Evolutionary conservation across 2,797 vertebrate genomes (phyloP).

Genomic region (Valencia hispanica): DNA sequence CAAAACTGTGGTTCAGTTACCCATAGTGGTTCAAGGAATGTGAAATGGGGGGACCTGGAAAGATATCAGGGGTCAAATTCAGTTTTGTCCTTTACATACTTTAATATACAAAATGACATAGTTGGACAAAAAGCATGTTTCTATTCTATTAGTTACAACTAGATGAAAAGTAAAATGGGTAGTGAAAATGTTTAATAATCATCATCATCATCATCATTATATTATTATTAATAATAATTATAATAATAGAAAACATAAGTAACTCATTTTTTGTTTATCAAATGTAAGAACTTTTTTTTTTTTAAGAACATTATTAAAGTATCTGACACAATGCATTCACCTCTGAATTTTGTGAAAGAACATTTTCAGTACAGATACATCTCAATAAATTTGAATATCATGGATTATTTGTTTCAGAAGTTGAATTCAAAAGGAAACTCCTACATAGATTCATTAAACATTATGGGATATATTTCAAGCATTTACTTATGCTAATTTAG

Average conservation of each 20-base stretch:
- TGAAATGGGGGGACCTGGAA: too few relatives aligned
- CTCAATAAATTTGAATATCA: neutral
- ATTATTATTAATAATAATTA: too few relatives aligned
- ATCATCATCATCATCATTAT: too few relatives aligned
- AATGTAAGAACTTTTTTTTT: too few relatives aligned
- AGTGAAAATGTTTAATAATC: too few relatives aligned
- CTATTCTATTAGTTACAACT: neutral
- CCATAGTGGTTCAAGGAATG: too few relatives aligned
- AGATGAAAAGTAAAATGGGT: neutral
- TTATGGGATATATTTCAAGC: neutral
- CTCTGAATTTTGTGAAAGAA: neutral
- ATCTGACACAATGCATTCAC: neutral
- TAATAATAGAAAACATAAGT: too few relatives aligned
- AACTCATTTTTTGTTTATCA: too few relatives aligned
- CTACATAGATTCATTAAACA: neutral
- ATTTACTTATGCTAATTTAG: neutral
- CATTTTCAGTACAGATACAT: neutral
- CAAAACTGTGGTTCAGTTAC: too few relatives aligned
- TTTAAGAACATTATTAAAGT: too few relatives aligned
- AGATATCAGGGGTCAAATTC: too few relatives aligned
- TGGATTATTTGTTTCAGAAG: neutral
- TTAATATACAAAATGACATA: neutral
- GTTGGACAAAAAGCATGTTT: neutral
- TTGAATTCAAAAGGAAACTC: neutral
- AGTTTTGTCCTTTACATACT: neutral